Base-by-base conservation (phyloP, 1,140 invertebrate genomes). In the Dryas iulia region DNA sequence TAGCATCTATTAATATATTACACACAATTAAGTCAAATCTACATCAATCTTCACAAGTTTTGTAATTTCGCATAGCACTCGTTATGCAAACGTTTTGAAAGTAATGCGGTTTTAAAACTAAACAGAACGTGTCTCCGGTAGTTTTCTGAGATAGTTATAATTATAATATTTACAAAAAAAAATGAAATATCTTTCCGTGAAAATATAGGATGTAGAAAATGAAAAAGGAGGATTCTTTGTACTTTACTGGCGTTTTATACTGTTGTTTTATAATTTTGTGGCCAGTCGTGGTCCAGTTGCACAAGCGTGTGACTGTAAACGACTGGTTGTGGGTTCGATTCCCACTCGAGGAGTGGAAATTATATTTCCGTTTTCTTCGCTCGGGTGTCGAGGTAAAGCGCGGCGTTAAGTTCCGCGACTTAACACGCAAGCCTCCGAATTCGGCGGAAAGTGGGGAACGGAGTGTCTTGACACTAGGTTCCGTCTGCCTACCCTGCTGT, bases 121-220 rank as follows among this genome's bases (percentile, higher is more conserved):
- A 69, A 69, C 67, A 63, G 67, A 63, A 69, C 67, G 67, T 62
- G 59, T 69, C 67, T 69, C 67, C 60, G 67, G 31, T 35, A 52
- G 21, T 60, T 59, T 39, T 21, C 26, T 47, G 39, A 47, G 39
- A 47, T 47, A 18, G 12, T 47, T 18, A 47, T 47, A 47, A 47
- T 47, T 47, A 3, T 10, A 18, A 2, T 21, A 21, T n/a, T n/a
- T n/a, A n/a, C n/a, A 47, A 7, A 47, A 47, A 47, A 47, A 6
- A 47, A 21, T 10, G n/a, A 39, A 14, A 21, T 47, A 18, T 47
- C 14, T 47, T 21, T 21, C n/a, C n/a, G n/a, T n/a, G n/a, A n/a
- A n/a, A n/a, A 47, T 7, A 21, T 47, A 18, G 39, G 3, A n/a
- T n/a, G n/a, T 18, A 39, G 7, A 39, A 39, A 14, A 14, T 7